These are phyloP conservation scores for Hippocampus guttulatus DNA, from an alignment of 2,113 vertebrate genomes.

Conservation along the genomic window DNA sequence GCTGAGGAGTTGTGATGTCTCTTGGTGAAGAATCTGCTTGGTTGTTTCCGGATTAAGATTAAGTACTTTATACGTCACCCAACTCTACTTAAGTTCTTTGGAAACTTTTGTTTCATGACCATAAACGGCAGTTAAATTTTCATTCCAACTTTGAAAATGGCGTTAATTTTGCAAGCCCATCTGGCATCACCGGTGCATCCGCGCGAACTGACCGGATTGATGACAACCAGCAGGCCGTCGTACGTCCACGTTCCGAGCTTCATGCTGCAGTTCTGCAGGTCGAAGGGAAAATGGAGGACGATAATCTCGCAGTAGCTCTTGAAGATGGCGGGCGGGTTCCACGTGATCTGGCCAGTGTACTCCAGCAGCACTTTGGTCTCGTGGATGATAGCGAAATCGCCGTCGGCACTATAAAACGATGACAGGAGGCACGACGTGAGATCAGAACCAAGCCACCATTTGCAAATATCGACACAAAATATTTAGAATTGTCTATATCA, in stretches of 20 bases:
- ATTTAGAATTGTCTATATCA: too few relatives aligned
- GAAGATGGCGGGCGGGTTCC: constrained; percentile 94
- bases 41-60: too few relatives aligned
- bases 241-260: constrained; percentile 95
- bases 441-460: too few relatives aligned
- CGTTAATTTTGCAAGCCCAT: background rate
- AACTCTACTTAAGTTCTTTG: too few relatives aligned
- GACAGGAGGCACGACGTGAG: background rate
- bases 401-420: constrained; percentile 77
- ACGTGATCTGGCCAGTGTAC: constrained; percentile 83
- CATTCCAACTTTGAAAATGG: too few relatives aligned
- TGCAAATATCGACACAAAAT: too few relatives aligned
- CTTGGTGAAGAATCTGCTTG: background rate
- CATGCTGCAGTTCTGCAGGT: constrained; percentile 96
- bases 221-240: constrained; percentile 80
- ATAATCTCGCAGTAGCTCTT: constrained; percentile 99
- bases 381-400: constrained; percentile 91
- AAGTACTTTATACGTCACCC: too few relatives aligned
- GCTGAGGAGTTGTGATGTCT: too few relatives aligned
- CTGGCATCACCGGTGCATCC: too few relatives aligned
- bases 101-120: too few relatives aligned
- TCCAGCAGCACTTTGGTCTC: constrained; percentile 91
- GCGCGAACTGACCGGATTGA: constrained; percentile 77
- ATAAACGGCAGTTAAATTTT: too few relatives aligned
- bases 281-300: constrained; percentile 93